phyloP scores from a whole-genome alignment of 2,113 vertebrate species.

The Semnopithecus entellus region DNA sequence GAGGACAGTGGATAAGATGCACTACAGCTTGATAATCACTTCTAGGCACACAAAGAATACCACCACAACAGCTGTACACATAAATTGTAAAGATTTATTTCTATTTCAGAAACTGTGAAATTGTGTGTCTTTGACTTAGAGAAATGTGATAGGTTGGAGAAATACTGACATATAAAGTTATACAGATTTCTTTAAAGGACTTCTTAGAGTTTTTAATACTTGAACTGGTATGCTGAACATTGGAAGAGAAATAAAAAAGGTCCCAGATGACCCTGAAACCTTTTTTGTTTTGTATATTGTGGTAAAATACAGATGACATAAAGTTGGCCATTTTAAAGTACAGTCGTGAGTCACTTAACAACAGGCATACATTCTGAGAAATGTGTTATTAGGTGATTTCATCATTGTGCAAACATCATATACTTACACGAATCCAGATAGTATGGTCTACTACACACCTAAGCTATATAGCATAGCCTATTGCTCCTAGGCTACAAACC shows the following conservation, averaged over 20 bases:
- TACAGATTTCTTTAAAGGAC: not conserved
- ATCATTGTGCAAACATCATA: too few species aligned
- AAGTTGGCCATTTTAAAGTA: not conserved
- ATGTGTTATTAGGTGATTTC: too few species aligned
- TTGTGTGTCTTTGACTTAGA: not conserved
- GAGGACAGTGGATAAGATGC: not conserved
- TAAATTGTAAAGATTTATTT: not conserved
- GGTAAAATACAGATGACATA: not conserved
- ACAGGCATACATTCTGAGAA: too few species aligned
- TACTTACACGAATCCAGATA: too few species aligned
- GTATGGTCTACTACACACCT: too few species aligned
- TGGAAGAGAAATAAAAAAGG: not conserved
- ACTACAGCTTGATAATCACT: not conserved
- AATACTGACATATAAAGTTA: not conserved
- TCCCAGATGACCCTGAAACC: not conserved
- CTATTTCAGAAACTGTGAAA: not conserved
- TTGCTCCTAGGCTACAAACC: too few species aligned
- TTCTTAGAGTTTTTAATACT: slow-evolving; percentile 1
- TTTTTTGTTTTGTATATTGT: not conserved
- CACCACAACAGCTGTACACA: not conserved
- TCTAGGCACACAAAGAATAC: not conserved
- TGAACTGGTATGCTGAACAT: not conserved
- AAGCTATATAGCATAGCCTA: too few species aligned
- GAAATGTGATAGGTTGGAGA: not conserved
- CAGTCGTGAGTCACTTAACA: too few species aligned